Conservation (phyloP, 2,797 vertebrate genomes). For the Schizothorax lantsangensis region DNA sequence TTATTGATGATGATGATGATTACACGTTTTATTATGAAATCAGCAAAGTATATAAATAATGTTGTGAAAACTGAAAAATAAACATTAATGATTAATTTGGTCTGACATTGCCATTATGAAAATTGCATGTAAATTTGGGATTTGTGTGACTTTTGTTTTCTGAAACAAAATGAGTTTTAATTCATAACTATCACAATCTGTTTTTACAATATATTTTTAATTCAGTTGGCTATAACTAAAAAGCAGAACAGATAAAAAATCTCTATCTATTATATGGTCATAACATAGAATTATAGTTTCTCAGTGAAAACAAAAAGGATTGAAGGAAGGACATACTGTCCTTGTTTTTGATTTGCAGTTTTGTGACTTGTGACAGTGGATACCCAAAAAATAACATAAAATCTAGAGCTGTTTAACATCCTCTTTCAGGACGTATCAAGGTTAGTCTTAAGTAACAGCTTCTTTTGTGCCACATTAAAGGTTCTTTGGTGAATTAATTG, state of each 20-base stretch:
- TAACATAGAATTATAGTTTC: background rate
- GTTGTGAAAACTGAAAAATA: conserved; percentile 6
- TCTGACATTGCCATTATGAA: background rate
- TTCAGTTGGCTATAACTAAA: background rate
- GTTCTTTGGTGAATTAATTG: background rate
- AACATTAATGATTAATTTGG: background rate
- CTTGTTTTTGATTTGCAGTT: background rate
- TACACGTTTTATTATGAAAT: background rate
- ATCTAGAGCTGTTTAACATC: background rate
- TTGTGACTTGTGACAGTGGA: background rate
- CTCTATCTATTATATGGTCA: background rate
- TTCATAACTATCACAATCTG: background rate
- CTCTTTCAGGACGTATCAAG: background rate
- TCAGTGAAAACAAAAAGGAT: background rate
- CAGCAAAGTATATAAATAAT: background rate
- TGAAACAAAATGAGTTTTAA: background rate
- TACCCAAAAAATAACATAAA: no score
- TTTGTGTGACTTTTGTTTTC: background rate
- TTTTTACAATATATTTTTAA: background rate
- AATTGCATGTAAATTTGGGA: background rate
- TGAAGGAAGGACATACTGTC: background rate
- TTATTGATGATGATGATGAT: background rate
- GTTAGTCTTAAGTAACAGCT: background rate
- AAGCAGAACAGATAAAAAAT: background rate
- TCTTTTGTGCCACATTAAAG: background rate